A percentile compares a stretch with the other conserved stretches of the same genome.
phyloP scores from a whole-genome alignment of 2,113 vertebrate genomes.

The Motacilla tschutschensis region DNA sequence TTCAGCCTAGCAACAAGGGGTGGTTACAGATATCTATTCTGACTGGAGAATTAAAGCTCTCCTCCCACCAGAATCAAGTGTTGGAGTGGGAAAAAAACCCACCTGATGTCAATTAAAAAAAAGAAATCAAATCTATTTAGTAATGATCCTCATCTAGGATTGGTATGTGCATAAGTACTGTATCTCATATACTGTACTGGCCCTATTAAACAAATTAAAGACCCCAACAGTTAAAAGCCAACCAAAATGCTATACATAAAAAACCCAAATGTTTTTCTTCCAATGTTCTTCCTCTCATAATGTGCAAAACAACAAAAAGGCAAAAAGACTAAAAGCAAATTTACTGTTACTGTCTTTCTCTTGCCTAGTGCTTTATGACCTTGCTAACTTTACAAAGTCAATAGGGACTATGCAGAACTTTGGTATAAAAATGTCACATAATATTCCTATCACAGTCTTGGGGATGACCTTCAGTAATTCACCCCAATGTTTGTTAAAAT shows the following conservation, averaged over 20 bases:
- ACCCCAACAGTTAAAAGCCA: conserved; percentile 64
- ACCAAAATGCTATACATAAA: conserved; percentile 57
- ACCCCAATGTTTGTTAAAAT: conserved; percentile 74
- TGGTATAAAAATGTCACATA: conserved; percentile 85
- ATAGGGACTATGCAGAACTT: conserved; percentile 83
- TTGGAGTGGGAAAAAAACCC: not conserved
- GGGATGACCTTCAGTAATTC: conserved; percentile 68
- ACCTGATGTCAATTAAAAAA: conserved; percentile 17
- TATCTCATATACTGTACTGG: conserved; percentile 70
- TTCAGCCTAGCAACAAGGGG: conserved; percentile 65
- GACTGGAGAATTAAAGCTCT: conserved; percentile 70
- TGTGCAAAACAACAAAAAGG: conserved; percentile 95
- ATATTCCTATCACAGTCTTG: conserved; percentile 71
- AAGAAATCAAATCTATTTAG: conserved; percentile 30
- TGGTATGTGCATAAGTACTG: conserved; percentile 76
- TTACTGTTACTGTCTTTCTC: conserved; percentile 70
- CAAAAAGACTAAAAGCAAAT: conserved; percentile 82
- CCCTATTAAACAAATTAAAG: conserved; percentile 67
- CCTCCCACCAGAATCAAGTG: conserved; percentile 56
- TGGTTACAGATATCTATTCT: conserved; percentile 65
- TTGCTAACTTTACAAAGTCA: conserved; percentile 70
- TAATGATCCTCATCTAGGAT: conserved; percentile 62
- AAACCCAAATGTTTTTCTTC: conserved; percentile 62
- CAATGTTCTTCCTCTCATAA: conserved; percentile 79
- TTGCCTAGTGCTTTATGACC: conserved; percentile 83